phyloP scores from a whole-genome alignment of 2,113 vertebrate species.

The Antechinus flavipes region DNA sequence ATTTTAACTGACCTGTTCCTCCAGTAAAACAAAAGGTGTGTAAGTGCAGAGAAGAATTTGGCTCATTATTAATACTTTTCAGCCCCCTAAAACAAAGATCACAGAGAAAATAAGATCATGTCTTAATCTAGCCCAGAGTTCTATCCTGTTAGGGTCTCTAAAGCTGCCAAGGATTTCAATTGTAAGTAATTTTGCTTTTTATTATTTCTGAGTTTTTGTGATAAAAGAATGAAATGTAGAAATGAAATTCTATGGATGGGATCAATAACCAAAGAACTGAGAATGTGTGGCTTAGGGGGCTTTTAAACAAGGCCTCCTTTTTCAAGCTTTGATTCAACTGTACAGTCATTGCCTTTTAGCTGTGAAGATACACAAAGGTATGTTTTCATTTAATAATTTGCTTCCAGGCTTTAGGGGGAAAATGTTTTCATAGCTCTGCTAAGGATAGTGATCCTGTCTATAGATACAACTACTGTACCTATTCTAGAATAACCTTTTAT shows the following conservation, averaged over 20 bases:
- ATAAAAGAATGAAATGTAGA: constrained; percentile 9
- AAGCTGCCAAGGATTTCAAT: background rate
- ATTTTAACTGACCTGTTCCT: constrained; percentile 67
- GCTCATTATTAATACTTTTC: background rate
- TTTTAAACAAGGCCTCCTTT: background rate
- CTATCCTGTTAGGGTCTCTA: background rate
- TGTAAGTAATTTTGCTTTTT: background rate
- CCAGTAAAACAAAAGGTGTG: constrained; percentile 8
- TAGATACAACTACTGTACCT: background rate
- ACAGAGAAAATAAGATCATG: background rate
- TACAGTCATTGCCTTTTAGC: background rate
- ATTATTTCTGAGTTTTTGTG: background rate
- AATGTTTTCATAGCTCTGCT: background rate
- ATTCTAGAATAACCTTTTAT: background rate
- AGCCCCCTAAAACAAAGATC: background rate
- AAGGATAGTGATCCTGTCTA: background rate
- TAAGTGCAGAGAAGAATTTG: constrained; percentile 1
- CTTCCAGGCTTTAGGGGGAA: background rate
- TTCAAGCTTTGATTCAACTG: background rate
- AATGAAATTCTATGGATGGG: constrained; percentile 24
- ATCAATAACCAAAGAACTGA: background rate
- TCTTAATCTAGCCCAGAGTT: background rate
- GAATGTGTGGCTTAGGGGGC: background rate
- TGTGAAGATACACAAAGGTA: background rate
- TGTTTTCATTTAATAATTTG: background rate